Base-by-base conservation (phyloP, 2,888 invertebrate species). In the Caenorhabditis doughertyi region DNA sequence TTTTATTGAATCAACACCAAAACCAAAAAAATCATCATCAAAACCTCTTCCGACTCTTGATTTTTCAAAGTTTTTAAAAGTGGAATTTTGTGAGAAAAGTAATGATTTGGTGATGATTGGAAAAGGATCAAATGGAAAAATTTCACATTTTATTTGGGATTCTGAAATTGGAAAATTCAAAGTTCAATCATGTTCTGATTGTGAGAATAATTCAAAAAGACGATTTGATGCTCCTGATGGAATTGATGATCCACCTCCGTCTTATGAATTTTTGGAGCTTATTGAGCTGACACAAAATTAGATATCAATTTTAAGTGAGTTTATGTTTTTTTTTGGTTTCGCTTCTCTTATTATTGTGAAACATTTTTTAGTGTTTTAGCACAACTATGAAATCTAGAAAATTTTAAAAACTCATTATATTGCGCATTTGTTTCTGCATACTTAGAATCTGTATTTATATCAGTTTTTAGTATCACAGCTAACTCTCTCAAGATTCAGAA, bases 31-130 rank as follows among this genome's bases (percentile, higher is more conserved):
- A 60, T n/a, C 13, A 25, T 3, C 18, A 47, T 5, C 16, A 18
- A 42, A 55, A 18, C 42, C 27, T 11, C 18, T 56, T 5, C 70
- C 70, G 16, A 53, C 42, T 16, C 44, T 18, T 1, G 71, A 71
- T 29, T 71, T 58, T 35, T 32, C 58, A 0, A 58, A 49, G 21
- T 71, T 58, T 47, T 23, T 71, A 16, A 58, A 71, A 47, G 71
- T 71, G 32, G 58, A 58, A 58, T 71, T 71, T 16, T 71, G 71
- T 44, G 58, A 58, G 58, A 47, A 23, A 47, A 13, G 8, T 29
- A 58, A 71, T 32, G 47, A 60, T 47, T 58, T 58, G 23, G 35
- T 58, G 71, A 58, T 71, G 71, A 47, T 71, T 44, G 58, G 58
- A 25, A 58, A 58, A 32, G 35, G 58, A 27, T 21, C 49, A 29